phyloP scores from a whole-genome alignment of 2,797 vertebrate genomes.

The Cyclopterus lumpus region DNA sequence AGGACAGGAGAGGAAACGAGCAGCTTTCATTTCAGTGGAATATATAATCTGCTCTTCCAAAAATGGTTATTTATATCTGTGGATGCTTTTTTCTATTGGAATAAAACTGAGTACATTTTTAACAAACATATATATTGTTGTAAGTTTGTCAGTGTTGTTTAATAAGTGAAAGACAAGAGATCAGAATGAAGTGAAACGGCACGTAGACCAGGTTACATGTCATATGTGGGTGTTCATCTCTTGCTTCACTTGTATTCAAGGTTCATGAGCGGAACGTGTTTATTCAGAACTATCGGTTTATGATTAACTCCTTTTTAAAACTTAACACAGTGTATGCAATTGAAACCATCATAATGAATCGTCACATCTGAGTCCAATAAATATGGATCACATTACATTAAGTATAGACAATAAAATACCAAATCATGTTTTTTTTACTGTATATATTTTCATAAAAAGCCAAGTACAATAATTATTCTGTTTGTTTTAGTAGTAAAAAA shows the following conservation, averaged over 20 bases:
- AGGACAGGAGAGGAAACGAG: constrained; percentile 21
- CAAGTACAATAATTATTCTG: neutral
- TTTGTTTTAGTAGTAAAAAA: constrained; percentile 1
- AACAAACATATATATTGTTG: neutral
- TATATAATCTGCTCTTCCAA: constrained; percentile 31
- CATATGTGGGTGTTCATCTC: constrained; percentile 15
- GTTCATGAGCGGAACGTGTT: constrained; percentile 44
- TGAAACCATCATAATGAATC: neutral
- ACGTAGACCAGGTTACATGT: neutral
- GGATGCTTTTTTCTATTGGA: neutral
- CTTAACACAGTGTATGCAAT: neutral
- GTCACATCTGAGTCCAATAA: neutral
- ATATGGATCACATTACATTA: constrained; percentile 11
- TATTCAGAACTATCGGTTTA: constrained; percentile 23
- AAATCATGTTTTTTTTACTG: neutral
- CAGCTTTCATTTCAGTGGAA: constrained; percentile 28
- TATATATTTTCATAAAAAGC: constrained; percentile 25
- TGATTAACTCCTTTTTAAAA: constrained; percentile 40
- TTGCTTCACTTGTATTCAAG: constrained; percentile 16
- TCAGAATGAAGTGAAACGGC: neutral
- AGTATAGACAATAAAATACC: constrained; percentile 9
- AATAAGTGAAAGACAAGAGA: neutral
- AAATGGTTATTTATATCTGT: constrained; percentile 24
- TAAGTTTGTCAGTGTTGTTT: constrained; percentile 10
- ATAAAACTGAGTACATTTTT: constrained; percentile 43